phyloP scores from a whole-genome alignment of 1,140 invertebrate genomes.

The Palaemon carinicauda region DNA sequence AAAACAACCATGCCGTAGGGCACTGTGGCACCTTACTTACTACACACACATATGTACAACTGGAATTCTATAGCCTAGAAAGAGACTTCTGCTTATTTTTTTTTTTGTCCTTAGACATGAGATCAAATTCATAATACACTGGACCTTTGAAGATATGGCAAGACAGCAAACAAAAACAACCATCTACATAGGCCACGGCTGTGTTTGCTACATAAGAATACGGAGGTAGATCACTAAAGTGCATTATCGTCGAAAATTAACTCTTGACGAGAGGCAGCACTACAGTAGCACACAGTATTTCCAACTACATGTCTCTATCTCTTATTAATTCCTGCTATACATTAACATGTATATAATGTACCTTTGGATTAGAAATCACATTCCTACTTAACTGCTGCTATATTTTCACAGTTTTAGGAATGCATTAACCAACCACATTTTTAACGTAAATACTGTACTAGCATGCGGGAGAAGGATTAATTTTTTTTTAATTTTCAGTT shows the following conservation, averaged over 20 bases:
- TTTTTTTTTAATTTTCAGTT: slow-evolving; percentile 6
- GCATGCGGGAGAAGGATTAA: not conserved
- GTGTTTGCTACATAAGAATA: slow-evolving; percentile 56
- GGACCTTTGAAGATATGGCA: slow-evolving; percentile 52
- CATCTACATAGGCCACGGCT: slow-evolving; percentile 55
- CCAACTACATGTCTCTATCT: slow-evolving; percentile 14
- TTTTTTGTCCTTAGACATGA: slow-evolving; percentile 14
- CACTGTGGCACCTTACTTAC: slow-evolving; percentile 52
- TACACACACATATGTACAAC: slow-evolving; percentile 41
- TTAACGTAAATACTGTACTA: slow-evolving; percentile 24
- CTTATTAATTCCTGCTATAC: slow-evolving; percentile 30
- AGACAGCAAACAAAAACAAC: slow-evolving; percentile 57
- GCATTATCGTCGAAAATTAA: slow-evolving; percentile 55
- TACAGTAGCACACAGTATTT: slow-evolving; percentile 54
- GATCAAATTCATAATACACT: too few relatives aligned
- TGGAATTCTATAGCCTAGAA: slow-evolving; percentile 51
- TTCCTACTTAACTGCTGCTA: too few relatives aligned
- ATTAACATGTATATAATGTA: slow-evolving; percentile 16
- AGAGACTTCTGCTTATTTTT: slow-evolving; percentile 1
- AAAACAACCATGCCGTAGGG: slow-evolving; percentile 46
- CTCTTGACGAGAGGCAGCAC: slow-evolving; percentile 49
- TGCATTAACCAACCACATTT: slow-evolving; percentile 10
- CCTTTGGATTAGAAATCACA: too few relatives aligned
- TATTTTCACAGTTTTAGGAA: not conserved
- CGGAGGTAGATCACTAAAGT: slow-evolving; percentile 57